Evolutionary conservation across 1,140 invertebrate genomes (phyloP), one percentile per base, ranked within the genome.

Genomic region (Drosophila seguyi): DNA sequence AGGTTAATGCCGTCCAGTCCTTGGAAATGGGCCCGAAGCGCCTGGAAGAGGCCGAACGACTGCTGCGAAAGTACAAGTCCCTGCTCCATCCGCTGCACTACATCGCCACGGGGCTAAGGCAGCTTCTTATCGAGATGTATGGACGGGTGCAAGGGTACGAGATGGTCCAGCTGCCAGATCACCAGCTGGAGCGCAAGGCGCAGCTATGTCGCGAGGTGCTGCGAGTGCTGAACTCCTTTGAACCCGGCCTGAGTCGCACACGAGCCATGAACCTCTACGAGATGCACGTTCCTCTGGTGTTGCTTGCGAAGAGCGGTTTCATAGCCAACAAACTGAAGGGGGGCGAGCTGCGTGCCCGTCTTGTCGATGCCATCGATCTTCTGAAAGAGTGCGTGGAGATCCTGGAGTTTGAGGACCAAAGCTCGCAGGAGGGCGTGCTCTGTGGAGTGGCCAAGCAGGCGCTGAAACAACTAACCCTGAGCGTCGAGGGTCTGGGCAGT

Each of bases 251-350:
- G 41, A 96, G 95, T 48, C 93, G 97, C 65, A 94, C 96, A 61
- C 94, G 97, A 93, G 97, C 96, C 14, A 95, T 96, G 93, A 95
- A 95, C 73, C 84, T 97, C 7, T 97, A 97, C 84, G 96, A 97
- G 84, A 90, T 97, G 29, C 96, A 97, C 80, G 96, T 96, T 8
- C 96, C 96, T 0, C 75, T 97, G 10, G 94, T 97, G 79, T 94
- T 96, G 62, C 88, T 96, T 52, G 95, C 96, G 2, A 95, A 95
- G 22, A 92, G 93, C 55, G 94, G 95, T 60, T 96, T 95, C 82
- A 93, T 94, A 44, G 92, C 94, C 0, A 95, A 94, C 10, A 84
- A 94, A 0, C 94, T 97, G 11, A 93, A 93, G 34, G 93, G 95
- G n/a, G 93, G 94, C 1, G 93, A 94, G 52, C 88, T 97, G 10